Conservation (phyloP, 2,888 invertebrate species). For the Idaea straminata region DNA sequence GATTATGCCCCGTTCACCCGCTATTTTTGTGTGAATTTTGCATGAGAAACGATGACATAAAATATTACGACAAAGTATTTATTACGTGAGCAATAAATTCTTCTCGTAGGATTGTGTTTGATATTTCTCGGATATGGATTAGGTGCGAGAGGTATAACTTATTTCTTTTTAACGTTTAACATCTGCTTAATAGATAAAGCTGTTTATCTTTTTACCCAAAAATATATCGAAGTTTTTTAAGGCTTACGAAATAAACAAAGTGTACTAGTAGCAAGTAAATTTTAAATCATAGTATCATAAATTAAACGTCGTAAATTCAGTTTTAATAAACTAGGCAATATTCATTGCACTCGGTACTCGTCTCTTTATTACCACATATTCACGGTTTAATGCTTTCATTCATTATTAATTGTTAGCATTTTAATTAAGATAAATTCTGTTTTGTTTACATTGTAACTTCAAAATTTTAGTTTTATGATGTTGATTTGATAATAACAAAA, state of each 20-base stretch:
- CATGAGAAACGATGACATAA: conserved; percentile 29
- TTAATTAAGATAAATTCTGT: not conserved
- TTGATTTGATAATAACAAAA: not conserved
- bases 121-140: conserved; percentile 22
- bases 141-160: conserved; percentile 17
- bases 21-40: conserved; percentile 27
- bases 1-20: conserved; percentile 22
- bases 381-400: not conserved
- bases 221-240: not conserved
- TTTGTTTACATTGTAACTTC: not conserved
- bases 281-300: not conserved
- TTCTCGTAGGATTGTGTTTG: conserved; percentile 24
- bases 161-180: conserved; percentile 6
- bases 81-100: conserved; percentile 28
- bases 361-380: conserved; percentile 43
- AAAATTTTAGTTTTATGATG: not conserved
- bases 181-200: not conserved
- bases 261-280: not conserved
- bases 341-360: conserved; percentile 47
- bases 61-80: conserved; percentile 32
- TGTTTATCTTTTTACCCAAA: not conserved
- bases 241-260: not conserved
- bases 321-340: conserved; percentile 20
- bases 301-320: not conserved
- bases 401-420: not conserved